Evolutionary conservation across 2,797 vertebrate genomes (phyloP).

Genomic region (Paedocypris micromegethes): DNA sequence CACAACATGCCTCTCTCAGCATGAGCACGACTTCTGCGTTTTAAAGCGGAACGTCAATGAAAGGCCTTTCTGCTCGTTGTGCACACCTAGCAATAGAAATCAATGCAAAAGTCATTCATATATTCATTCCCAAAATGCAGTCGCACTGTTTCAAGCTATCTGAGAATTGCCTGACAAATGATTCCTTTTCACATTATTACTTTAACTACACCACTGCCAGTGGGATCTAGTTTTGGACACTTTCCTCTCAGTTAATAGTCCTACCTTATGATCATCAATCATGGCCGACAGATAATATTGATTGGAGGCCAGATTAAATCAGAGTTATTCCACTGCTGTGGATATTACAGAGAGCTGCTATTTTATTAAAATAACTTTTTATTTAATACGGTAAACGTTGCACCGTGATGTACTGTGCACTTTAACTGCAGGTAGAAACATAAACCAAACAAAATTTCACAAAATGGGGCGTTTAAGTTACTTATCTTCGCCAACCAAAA

Average conservation of each 20-base stretch:
- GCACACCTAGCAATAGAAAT: conserved; percentile 67
- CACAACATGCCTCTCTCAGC: conserved; percentile 67
- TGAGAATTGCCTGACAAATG: conserved; percentile 69
- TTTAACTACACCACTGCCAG: conserved; percentile 58
- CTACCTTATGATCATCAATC: conserved; percentile 72
- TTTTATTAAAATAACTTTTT: conserved; percentile 63
- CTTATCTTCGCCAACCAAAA: too few species aligned
- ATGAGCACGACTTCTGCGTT: conserved; percentile 61
- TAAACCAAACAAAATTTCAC: not conserved
- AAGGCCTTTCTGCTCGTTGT: conserved; percentile 54
- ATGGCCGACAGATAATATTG: conserved; percentile 70
- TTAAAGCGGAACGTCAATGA: conserved; percentile 64
- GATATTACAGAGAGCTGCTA: conserved; percentile 67
- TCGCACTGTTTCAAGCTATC: conserved; percentile 62
- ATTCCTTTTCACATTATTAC: conserved; percentile 63
- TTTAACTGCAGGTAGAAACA: not conserved
- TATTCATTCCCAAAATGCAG: conserved; percentile 72
- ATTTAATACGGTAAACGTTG: conserved; percentile 53
- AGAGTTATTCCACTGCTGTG: conserved; percentile 66
- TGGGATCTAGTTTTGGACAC: conserved; percentile 62
- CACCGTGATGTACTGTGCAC: conserved; percentile 1
- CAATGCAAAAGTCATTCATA: conserved; percentile 72
- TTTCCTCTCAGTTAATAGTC: conserved; percentile 66
- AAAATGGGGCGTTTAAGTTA: too few species aligned
- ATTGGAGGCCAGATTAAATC: conserved; percentile 70